Conservation (phyloP, 2,888 invertebrate genomes). For the Chesias legatella region DNA sequence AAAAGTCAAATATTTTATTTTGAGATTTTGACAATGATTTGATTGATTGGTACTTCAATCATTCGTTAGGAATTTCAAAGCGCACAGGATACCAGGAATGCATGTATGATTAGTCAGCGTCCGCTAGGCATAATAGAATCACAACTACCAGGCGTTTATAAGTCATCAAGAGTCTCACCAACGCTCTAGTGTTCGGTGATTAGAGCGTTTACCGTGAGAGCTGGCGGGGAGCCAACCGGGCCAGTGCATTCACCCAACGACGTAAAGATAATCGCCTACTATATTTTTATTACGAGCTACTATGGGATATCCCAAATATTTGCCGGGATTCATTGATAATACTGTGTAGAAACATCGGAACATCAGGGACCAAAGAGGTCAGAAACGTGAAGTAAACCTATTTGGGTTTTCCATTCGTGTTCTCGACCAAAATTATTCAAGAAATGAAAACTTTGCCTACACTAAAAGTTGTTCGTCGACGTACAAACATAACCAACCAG, state of each 20-base stretch:
- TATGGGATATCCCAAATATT: conserved; percentile 49
- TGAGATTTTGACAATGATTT: no score
- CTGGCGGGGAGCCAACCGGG: conserved; percentile 73
- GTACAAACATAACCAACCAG: conserved; percentile 31
- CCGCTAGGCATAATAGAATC: conserved; percentile 46
- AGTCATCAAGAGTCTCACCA: conserved; percentile 65
- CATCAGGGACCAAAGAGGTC: neutral
- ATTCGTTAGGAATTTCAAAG: no score
- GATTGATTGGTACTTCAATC: neutral
- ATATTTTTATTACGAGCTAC: conserved; percentile 59
- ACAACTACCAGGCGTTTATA: conserved; percentile 69
- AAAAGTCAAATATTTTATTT: no score
- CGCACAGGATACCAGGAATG: conserved; percentile 22
- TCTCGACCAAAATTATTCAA: neutral
- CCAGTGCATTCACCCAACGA: conserved; percentile 74
- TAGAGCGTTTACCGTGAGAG: conserved; percentile 74
- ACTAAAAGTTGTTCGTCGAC: conserved; percentile 1
- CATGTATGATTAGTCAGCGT: conserved; percentile 29
- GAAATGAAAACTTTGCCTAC: neutral
- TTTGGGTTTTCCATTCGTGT: neutral
- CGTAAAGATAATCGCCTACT: conserved; percentile 55
- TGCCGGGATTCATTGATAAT: conserved; percentile 26
- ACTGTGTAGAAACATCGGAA: conserved; percentile 2
- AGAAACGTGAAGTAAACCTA: conserved; percentile 1
- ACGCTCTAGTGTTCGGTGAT: conserved; percentile 65